Conservation (phyloP, 2,888 invertebrate species). For the Pimpla rufipes region DNA sequence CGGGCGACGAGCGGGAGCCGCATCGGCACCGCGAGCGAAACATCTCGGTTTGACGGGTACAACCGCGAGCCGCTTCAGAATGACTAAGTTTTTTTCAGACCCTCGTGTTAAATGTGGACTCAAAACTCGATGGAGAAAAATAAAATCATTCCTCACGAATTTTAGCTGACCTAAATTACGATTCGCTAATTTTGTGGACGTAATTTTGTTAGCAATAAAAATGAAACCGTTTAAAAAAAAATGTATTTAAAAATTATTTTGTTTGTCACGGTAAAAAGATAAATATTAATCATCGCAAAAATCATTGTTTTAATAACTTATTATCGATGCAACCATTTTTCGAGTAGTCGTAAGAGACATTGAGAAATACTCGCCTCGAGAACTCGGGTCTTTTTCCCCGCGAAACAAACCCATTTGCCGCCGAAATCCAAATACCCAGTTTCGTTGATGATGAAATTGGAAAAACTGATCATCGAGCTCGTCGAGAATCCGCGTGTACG, state of each 20-base stretch:
- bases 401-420: neutral
- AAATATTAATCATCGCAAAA: too few species aligned
- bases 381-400: neutral
- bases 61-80: neutral
- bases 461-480: conserved; percentile 58
- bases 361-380: neutral
- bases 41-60: neutral
- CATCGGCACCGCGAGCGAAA: neutral
- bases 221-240: too few species aligned
- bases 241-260: too few species aligned
- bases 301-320: neutral
- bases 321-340: neutral
- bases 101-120: too few species aligned
- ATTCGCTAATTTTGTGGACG: too few species aligned
- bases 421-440: neutral
- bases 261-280: too few species aligned
- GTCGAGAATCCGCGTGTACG: conserved; percentile 48
- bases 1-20: neutral
- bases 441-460: conserved; percentile 35
- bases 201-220: too few species aligned
- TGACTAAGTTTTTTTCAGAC: neutral
- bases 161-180: too few species aligned
- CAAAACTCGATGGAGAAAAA: too few species aligned
- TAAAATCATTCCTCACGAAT: too few species aligned
- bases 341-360: neutral